Evolutionary conservation across 2,888 invertebrate genomes (phyloP).

Genomic region (Thymelicus lineola): DNA sequence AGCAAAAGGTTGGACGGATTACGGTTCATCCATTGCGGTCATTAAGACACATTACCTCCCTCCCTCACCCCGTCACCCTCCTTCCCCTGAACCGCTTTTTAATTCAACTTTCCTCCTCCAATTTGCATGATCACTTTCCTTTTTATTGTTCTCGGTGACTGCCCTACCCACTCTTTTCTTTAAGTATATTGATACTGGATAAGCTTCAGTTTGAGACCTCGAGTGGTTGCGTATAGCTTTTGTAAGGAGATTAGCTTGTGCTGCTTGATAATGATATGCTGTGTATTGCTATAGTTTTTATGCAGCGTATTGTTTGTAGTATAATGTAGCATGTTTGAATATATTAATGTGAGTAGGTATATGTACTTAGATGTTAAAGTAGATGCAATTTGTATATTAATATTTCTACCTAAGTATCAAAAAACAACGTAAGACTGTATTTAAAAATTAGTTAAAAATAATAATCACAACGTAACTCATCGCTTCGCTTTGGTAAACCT

Average conservation of each 20-base stretch:
- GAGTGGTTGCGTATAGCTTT: conserved; percentile 11
- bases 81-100: conserved; percentile 68
- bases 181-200: conserved; percentile 35
- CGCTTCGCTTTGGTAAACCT: too few species aligned
- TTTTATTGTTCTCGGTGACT: conserved; percentile 76
- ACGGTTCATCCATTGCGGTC: conserved; percentile 82
- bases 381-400: too few species aligned
- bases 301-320: too few species aligned
- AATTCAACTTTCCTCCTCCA: conserved; percentile 83
- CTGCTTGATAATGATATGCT: neutral
- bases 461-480: too few species aligned
- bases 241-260: neutral
- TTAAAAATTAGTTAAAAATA: too few species aligned
- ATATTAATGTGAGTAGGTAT: too few species aligned
- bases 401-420: too few species aligned
- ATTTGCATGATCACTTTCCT: conserved; percentile 86
- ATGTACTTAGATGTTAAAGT: too few species aligned
- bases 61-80: conserved; percentile 42
- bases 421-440: too few species aligned
- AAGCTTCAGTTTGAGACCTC: conserved; percentile 23
- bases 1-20: conserved; percentile 74
- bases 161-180: conserved; percentile 40
- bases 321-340: too few species aligned
- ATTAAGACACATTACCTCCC: conserved; percentile 81
- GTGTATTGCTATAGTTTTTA: neutral